Base-by-base conservation (phyloP, 2,797 vertebrate species). In the Siniperca scherzeri region DNA sequence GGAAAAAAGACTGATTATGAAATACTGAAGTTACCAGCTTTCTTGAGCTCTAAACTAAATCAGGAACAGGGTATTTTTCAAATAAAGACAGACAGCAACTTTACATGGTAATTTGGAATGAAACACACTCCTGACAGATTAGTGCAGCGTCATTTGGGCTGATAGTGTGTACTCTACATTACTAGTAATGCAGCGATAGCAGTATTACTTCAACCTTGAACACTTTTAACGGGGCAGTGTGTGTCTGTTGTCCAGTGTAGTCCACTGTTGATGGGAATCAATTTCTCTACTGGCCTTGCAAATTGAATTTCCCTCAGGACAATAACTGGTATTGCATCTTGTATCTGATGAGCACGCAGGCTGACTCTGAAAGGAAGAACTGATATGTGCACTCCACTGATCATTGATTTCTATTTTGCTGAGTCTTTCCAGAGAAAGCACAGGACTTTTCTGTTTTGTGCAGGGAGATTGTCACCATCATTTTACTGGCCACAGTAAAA, bases 281-380 rank as follows among this genome's bases (percentile, higher is more conserved):
- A 77, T 83, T 69, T 82, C 83, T 78, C 67, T 8, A 3, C 62
- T 25, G 80, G 38, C 71, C 36, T 22, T 70, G 68, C 74, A 91
- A 86, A 91, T 86, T 86, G 78, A 87, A 84, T 87, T 86, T 77
- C 78, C 84, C 68, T 59, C 57, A 48, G 83, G 87, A 85, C 74
- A 67, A 76, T 69, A 85, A 78, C 87, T 68, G 83, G 14, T 66
- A 59, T 78, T 85, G 78, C 87, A 42, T 80, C 79, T 66, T 3
- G 82, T 19, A 59, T 87, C 53, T 80, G 89, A 91, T 85, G 87
- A 83, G 86, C 64, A 40, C 2, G 61, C 73, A 53, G 27, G 52
- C 84, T 0, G 78, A 77, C 74, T 85, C 70, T 59, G 80, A 85
- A 27, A 80, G 80, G 81, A 84, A 62, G 75, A 86, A 83, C 44